Conservation (phyloP, 1,140 invertebrate genomes). For the honey bee (Apis mellifera) region Amel_HAv3.1 CM009938.2:12434001-12434500, state of each 20-base stretch:
- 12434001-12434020: conserved; percentile 12
- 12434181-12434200: not conserved
- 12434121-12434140: conserved; percentile 61
- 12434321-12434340: too few species aligned
- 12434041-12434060: conserved; percentile 16
- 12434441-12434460: too few species aligned
- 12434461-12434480: too few species aligned
- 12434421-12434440: not conserved
- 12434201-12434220: not conserved
- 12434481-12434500: too few species aligned
- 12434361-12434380: conserved; percentile 44
- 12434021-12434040: conserved; percentile 47
- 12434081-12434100: conserved; percentile 43
- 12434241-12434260: conserved; percentile 37
- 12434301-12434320: too few species aligned
- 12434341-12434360: not conserved
- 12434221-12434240: conserved; percentile 44
- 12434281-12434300: conserved; percentile 10
- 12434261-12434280: conserved; percentile 49
- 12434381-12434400: conserved; percentile 70
- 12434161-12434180: not conserved
- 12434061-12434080: conserved; percentile 51
- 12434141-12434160: not conserved
- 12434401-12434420: conserved; percentile 63
- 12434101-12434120: conserved; percentile 63